Evolutionary conservation across 1,140 invertebrate species (phyloP), one percentile per base, ranked within the genome.

Genomic region (Drosophila lini): DNA sequence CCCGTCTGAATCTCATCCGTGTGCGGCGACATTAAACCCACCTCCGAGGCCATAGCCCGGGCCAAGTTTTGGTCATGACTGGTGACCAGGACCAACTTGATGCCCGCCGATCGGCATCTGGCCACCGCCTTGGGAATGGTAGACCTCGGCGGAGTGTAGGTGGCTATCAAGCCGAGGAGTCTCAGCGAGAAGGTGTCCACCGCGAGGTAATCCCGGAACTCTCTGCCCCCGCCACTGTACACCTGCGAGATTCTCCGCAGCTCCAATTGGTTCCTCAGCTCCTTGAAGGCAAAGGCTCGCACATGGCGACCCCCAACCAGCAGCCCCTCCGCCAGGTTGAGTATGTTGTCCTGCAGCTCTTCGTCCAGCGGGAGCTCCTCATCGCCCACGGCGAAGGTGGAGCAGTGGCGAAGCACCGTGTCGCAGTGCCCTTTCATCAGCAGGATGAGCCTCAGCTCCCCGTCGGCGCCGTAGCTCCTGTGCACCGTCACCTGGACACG

Each of bases 41-140:
- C 58, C 4, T 73, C 9, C n/a, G 28, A 32, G 22, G 83, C 80
- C 8, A 88, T 16, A 3, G 68, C 48, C 10, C 42, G 34, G 3
- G 84, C 59, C 6, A 38, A 34, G 2, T 15, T 28, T 0, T 28
- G 22, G 1, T 47, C 40, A 0, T 13, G 19, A 0, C n/a, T 11
- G 1, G 80, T 88, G 5, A 61, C n/a, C 1, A 88, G 1, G 0
- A 88, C 52, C 11, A 88, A 28, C 28, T 88, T 88, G 11, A 88
- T 80, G 22, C 83, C 84, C 2, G 73, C 84, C 2, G 36, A 16
- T 2, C 77, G 50, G 13, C 83, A 88, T 1, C 34, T 40, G 9
- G n/a, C 36, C 8, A 88, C 64, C 0, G 69, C 56, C 5, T 38
- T 28, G 6, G 25, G 25, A 2, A 86, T 41, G 15, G 70, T 58